A percentile compares a stretch with the other conserved stretches of the same genome.
Conservation (phyloP, 1,140 invertebrate species). For the Hycleus phaleratus region DNA sequence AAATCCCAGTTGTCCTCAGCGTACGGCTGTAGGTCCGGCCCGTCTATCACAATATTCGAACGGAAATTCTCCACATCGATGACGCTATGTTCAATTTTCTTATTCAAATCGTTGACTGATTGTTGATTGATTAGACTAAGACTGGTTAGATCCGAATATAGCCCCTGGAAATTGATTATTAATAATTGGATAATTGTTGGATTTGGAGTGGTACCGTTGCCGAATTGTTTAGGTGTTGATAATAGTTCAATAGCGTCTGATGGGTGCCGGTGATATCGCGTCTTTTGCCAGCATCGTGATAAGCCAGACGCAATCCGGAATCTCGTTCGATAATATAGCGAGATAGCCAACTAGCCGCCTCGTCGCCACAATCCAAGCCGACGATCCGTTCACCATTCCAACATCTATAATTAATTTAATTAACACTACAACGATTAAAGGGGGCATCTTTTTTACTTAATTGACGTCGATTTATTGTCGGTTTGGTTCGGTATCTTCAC, state of each 20-base stretch:
- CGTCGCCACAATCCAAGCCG: constrained; percentile 54
- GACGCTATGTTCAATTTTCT: constrained; percentile 43
- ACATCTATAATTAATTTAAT: neutral
- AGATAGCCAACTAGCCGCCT: constrained; percentile 53
- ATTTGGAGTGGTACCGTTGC: constrained; percentile 6
- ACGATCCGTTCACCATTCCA: constrained; percentile 38
- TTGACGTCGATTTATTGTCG: constrained; percentile 8
- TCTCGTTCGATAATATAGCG: constrained; percentile 49
- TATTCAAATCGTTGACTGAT: constrained; percentile 56
- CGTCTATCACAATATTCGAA: constrained; percentile 60
- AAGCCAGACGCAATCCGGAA: constrained; percentile 48
- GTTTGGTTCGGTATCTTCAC: constrained; percentile 31
- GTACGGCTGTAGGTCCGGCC: constrained; percentile 44
- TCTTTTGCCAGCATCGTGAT: constrained; percentile 43
- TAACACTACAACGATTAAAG: neutral
- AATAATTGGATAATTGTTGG: too few species aligned
- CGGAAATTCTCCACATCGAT: constrained; percentile 54
- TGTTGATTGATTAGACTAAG: constrained; percentile 50
- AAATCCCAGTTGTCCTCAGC: constrained; percentile 64
- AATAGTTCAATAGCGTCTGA: constrained; percentile 23
- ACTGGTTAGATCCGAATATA: constrained; percentile 30
- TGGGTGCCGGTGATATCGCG: constrained; percentile 28
- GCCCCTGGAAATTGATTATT: constrained; percentile 2
- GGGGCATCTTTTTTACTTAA: constrained; percentile 20
- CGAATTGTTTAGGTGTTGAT: constrained; percentile 24